Base-by-base conservation (phyloP, 2,888 invertebrate genomes). In the Mayetiola destructor region DNA sequence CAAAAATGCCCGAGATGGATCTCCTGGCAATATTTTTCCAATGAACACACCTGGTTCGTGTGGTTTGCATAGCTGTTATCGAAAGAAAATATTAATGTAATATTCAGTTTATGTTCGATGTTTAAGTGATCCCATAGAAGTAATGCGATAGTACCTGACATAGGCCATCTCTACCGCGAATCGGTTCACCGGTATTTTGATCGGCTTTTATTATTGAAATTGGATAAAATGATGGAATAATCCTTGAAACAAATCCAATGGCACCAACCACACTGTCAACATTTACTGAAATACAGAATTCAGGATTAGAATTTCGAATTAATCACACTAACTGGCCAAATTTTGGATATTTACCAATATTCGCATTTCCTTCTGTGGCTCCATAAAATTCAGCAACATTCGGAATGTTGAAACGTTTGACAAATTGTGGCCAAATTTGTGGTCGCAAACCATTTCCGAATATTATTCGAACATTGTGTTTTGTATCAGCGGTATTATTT, bases 301-400 rank as follows among this genome's bases (percentile, higher is more conserved):
- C 32, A 9, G 6, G 6, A 9, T 9, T 9, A 9, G 32, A 32
- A 9, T 9, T 9, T 12, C 32, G 32, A 32, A 6, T 58, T 48
- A 60, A 59, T 60, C 57, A 55, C 35, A 53, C 36, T 35, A 52
- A 53, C 39, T 9, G 40, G n/a, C 23, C 9, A 37, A 10, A 12
- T 10, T 18, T 73, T 32, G 6, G 32, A 9, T 32, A 6, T n/a
- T 36, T 73, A 85, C 86, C 82, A 59, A 97, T 91, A 68, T 94
- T 97, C 32, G 96, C 94, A 68, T 97, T 99, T 63, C 96, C 96
- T 75, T 97, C 96, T 0, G 96, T 97, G 4, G 95, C 93, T 1
- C 96, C 96, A 68, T 97, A 97, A 72, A 97, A 92, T 72, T 97
- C 96, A 1, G 85, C 84, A 23, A 97, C 88, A 61, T 80, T 75